A percentile compares a stretch with the other conserved stretches of the same genome.
These are phyloP conservation scores for Physella acuta DNA, from an alignment of 1,140 invertebrate species.

Conservation along the genomic window DNA sequence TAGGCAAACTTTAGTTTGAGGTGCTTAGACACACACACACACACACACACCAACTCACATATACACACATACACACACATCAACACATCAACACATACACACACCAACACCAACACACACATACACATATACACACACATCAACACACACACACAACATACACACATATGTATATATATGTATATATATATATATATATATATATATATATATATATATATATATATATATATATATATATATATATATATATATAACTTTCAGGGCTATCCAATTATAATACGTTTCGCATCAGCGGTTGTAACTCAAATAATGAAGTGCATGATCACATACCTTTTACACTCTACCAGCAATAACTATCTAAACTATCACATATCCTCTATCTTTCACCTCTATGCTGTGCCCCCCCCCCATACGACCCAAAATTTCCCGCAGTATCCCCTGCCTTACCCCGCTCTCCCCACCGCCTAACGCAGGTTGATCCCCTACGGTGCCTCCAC, in stretches of 20 bases:
- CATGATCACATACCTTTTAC: too few relatives aligned
- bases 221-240: conserved; percentile 3
- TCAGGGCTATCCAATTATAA: background rate
- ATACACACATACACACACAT: too few relatives aligned
- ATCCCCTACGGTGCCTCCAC: background rate
- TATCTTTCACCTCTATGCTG: too few relatives aligned
- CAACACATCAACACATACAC: background rate
- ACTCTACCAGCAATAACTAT: too few relatives aligned
- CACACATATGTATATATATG: background rate
- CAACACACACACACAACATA: background rate
- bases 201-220: background rate
- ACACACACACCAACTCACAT: background rate
- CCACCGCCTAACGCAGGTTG: background rate
- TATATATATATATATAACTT: background rate
- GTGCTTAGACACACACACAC: background rate
- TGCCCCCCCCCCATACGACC: too few relatives aligned
- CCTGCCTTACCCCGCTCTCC: background rate
- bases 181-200: conserved; percentile 2
- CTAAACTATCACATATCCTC: too few relatives aligned
- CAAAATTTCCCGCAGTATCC: background rate
- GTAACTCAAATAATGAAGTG: background rate
- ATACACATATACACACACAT: background rate
- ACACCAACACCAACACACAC: background rate
- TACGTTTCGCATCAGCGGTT: background rate
- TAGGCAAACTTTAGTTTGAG: background rate